Percentiles rank a stretch among this genome's conserved stretches.
phyloP scores from a whole-genome alignment of 2,888 invertebrate genomes.

The Deroplatys truncata region DNA sequence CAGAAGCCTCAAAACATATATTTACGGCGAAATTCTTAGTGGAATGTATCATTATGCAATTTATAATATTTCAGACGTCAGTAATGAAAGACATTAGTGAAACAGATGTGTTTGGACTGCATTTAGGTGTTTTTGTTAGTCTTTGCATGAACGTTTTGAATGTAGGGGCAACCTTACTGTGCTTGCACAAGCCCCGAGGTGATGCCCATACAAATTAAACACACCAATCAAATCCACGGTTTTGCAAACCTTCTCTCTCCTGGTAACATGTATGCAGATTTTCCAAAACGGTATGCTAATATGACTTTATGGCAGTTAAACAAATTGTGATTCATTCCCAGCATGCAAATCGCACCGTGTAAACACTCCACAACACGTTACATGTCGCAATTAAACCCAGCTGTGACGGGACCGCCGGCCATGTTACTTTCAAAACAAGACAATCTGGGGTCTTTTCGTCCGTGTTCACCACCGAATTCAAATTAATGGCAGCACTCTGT shows the following conservation, averaged over 20 bases:
- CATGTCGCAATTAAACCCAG: not conserved
- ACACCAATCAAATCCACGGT: not conserved
- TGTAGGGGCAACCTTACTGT: not conserved
- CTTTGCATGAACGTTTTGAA: too few species aligned
- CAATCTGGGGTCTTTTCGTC: not conserved
- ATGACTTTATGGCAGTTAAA: not conserved
- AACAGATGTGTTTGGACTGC: too few species aligned
- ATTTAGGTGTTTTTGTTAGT: too few species aligned
- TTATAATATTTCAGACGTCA: too few species aligned
- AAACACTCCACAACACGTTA: not conserved
- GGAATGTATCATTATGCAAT: too few species aligned
- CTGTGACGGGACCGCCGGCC: not conserved
- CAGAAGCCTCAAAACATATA: too few species aligned
- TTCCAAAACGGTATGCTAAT: not conserved
- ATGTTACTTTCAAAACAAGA: not conserved
- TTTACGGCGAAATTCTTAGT: too few species aligned
- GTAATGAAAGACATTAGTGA: too few species aligned
- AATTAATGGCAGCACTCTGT: not conserved
- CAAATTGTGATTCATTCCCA: not conserved
- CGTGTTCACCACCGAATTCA: not conserved
- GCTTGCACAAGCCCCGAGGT: not conserved
- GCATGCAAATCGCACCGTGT: not conserved
- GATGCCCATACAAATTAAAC: not conserved
- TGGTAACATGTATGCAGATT: not conserved
- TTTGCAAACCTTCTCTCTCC: not conserved